phyloP scores from a whole-genome alignment of 1,140 invertebrate genomes.

The Drosophila tropicalis region DNA sequence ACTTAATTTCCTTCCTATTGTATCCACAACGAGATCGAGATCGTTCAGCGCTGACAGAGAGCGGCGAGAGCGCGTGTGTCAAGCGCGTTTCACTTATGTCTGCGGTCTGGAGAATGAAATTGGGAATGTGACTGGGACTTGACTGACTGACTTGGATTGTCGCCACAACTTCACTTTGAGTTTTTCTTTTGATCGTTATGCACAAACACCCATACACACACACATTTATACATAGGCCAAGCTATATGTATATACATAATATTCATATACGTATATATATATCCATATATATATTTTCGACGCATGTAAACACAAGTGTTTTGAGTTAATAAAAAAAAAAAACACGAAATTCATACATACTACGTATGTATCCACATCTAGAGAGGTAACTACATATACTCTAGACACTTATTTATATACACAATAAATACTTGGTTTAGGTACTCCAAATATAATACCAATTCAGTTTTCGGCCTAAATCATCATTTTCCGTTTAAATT shows the following conservation, averaged over 20 bases:
- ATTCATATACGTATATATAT: slow-evolving; percentile 3
- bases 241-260: slow-evolving; percentile 15
- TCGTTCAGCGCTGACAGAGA: slow-evolving; percentile 15
- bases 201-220: slow-evolving; percentile 47
- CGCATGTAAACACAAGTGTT: slow-evolving; percentile 80
- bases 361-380: slow-evolving; percentile 32
- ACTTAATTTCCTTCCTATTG: slow-evolving; percentile 74
- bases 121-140: slow-evolving; percentile 18
- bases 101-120: slow-evolving; percentile 20
- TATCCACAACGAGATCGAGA: slow-evolving; percentile 35
- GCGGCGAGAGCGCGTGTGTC: slow-evolving; percentile 57
- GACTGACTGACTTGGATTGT: slow-evolving; percentile 41
- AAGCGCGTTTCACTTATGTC: slow-evolving; percentile 58
- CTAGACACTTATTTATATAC: slow-evolving; percentile 21
- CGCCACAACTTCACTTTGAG: slow-evolving; percentile 78
- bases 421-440: not conserved
- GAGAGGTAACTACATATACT: slow-evolving; percentile 35
- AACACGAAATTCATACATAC: slow-evolving; percentile 58
- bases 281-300: slow-evolving; percentile 63
- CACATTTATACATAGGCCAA: not conserved
- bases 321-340: slow-evolving; percentile 74
- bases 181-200: slow-evolving; percentile 69
- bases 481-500: slow-evolving; percentile 14
- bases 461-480: slow-evolving; percentile 34
- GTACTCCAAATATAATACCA: slow-evolving; percentile 13